Conservation (phyloP, 2,797 vertebrate genomes). For the Gymnoscopelus microlampas region DNA sequence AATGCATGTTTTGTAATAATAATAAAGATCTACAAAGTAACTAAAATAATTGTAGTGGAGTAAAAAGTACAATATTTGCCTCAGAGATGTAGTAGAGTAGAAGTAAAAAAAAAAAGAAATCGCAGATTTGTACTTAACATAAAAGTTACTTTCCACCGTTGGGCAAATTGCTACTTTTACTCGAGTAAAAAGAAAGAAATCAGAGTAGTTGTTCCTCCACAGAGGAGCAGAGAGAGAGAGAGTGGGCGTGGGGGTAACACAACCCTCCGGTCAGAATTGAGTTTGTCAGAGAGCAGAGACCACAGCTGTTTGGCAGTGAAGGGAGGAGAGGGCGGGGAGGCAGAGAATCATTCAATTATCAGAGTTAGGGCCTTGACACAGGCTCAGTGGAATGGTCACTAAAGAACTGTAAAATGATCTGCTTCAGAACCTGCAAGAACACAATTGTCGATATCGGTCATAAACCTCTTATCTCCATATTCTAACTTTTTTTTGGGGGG, state of each 20-base stretch:
- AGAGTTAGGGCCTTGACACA: neutral
- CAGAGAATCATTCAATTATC: slow-evolving; percentile 7
- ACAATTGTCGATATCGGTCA: neutral
- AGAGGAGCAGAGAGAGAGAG: neutral
- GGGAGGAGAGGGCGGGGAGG: neutral
- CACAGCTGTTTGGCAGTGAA: neutral
- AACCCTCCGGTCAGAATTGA: slow-evolving; percentile 7
- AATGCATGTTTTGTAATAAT: no score
- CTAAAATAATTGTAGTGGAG: no score
- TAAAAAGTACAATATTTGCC: no score
- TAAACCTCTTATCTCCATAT: no score
- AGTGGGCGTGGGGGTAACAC: neutral
- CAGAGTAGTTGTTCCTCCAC: neutral
- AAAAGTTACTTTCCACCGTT: no score
- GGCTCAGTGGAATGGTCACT: slow-evolving; percentile 1
- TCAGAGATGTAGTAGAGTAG: no score
- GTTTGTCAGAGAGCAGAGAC: neutral
- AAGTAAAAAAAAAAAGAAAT: no score
- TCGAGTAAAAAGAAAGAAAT: neutral
- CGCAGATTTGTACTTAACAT: no score
- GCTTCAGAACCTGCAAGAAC: neutral
- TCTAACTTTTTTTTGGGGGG: no score
- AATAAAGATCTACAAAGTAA: no score
- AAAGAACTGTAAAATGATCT: neutral
- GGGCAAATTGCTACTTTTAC: no score